Percentiles rank a stretch among this genome's conserved stretches.
Evolutionary conservation across 2,113 vertebrate genomes (phyloP).

Genomic region (Chloebia gouldiae): DNA sequence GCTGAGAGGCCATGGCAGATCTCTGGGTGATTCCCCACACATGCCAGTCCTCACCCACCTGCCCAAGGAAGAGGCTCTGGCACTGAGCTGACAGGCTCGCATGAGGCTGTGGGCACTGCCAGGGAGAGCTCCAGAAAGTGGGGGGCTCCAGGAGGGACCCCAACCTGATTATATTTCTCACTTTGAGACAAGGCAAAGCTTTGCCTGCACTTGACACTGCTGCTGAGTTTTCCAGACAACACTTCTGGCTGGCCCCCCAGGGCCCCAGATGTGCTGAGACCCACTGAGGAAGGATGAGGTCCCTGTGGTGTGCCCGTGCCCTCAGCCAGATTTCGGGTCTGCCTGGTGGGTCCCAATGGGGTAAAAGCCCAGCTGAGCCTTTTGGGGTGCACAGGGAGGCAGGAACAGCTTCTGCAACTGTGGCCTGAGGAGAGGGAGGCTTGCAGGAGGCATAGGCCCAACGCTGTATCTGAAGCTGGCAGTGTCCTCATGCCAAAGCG

Average conservation of each 20-base stretch:
- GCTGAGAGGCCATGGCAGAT: neutral
- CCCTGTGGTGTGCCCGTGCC: fast-evolving
- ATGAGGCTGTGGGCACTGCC: fast-evolving
- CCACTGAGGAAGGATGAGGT: neutral
- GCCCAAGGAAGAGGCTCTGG: neutral
- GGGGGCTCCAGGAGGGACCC: neutral
- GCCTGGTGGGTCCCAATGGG: neutral
- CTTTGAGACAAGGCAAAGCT: neutral
- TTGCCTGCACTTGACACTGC: neutral
- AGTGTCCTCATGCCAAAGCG: fast-evolving
- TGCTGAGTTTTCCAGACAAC: neutral
- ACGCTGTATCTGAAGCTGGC: neutral
- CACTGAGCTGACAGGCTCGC: fast-evolving
- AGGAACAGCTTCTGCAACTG: neutral
- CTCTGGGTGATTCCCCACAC: neutral
- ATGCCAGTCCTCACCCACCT: neutral
- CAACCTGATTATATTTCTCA: fast-evolving
- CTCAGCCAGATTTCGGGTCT: fast-evolving
- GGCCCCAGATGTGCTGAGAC: neutral
- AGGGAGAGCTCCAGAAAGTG: fast-evolving
- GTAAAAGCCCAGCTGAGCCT: neutral
- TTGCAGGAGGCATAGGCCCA: neutral
- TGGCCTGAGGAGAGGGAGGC: neutral
- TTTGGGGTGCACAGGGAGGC: neutral
- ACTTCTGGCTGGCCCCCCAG: neutral